These are phyloP conservation scores for Drosophila yakuba DNA, from an alignment of 1,140 invertebrate genomes.

Conservation along the genomic window DNA sequence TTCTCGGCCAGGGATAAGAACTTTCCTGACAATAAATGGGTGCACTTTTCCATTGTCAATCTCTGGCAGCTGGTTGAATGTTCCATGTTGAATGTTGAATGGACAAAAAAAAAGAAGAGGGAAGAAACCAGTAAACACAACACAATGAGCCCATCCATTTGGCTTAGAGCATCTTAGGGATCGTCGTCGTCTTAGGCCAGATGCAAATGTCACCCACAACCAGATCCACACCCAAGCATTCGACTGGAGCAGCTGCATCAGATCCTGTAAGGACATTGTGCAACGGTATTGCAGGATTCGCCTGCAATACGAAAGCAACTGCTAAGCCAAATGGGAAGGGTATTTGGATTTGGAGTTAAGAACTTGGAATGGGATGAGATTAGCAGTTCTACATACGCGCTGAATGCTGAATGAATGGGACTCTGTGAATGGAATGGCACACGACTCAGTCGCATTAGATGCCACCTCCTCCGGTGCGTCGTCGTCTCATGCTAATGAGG, in stretches of 20 bases:
- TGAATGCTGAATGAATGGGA: slow-evolving; percentile 23
- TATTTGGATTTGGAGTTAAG: slow-evolving; percentile 1
- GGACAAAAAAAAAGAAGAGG: not conserved
- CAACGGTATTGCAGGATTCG: slow-evolving; percentile 54
- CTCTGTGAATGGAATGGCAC: slow-evolving; percentile 28
- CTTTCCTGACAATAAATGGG: not conserved
- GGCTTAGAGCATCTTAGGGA: slow-evolving; percentile 30
- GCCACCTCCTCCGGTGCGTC: slow-evolving; percentile 28
- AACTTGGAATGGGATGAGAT: slow-evolving; percentile 50
- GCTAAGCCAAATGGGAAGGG: slow-evolving; percentile 47
- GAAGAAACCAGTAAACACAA: not conserved
- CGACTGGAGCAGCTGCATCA: slow-evolving; percentile 15
- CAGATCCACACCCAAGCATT: slow-evolving; percentile 21
- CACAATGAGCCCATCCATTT: slow-evolving; percentile 6
- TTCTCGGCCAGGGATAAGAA: not conserved
- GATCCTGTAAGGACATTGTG: slow-evolving; percentile 26
- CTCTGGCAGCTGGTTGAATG: slow-evolving; percentile 18
- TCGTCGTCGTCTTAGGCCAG: slow-evolving; percentile 34
- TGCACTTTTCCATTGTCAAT: slow-evolving; percentile 33
- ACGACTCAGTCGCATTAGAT: slow-evolving; percentile 31
- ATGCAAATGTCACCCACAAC: slow-evolving; percentile 45
- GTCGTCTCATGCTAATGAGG: slow-evolving; percentile 56
- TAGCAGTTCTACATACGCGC: not conserved
- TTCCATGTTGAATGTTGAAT: not conserved
- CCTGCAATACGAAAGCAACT: slow-evolving; percentile 59